Percentiles rank a stretch among this genome's conserved stretches.
phyloP scores from a whole-genome alignment of 2,113 vertebrate species.

The Terrapene triunguis region DNA sequence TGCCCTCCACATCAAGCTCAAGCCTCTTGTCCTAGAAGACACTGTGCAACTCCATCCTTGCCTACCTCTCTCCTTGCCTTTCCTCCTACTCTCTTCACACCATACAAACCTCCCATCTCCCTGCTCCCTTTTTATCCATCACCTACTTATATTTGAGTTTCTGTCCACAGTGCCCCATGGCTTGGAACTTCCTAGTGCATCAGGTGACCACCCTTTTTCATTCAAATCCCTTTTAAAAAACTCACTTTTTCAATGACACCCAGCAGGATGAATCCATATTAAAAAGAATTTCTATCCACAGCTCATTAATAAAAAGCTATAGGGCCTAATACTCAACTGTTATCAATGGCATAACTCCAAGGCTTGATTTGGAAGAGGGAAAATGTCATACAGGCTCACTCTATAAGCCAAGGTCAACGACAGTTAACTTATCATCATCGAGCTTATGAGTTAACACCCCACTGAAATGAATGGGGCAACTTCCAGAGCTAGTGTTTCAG shows the following conservation, averaged over 20 bases:
- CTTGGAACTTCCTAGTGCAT: background rate
- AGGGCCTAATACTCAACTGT: background rate
- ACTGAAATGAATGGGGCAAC: background rate
- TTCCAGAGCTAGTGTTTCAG: background rate
- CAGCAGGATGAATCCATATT: background rate
- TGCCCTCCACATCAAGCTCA: background rate
- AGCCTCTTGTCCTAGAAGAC: background rate
- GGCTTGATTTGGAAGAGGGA: background rate
- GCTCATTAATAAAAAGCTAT: background rate
- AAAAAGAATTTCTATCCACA: too few relatives aligned
- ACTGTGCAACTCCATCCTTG: background rate
- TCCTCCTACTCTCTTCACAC: too few relatives aligned
- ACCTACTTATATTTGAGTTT: too few relatives aligned
- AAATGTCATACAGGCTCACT: background rate
- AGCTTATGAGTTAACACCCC: background rate
- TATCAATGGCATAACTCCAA: background rate
- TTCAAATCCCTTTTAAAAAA: background rate
- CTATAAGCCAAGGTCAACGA: background rate
- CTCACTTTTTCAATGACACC: background rate
- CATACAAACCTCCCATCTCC: too few relatives aligned
- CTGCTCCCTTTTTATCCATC: too few relatives aligned
- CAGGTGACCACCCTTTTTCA: background rate
- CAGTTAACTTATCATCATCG: background rate
- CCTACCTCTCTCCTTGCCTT: too few relatives aligned
- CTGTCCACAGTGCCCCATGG: background rate